Evolutionary conservation across 2,797 vertebrate species (phyloP), one percentile per base, ranked within the genome.

Genomic region (Periparus ater): DNA sequence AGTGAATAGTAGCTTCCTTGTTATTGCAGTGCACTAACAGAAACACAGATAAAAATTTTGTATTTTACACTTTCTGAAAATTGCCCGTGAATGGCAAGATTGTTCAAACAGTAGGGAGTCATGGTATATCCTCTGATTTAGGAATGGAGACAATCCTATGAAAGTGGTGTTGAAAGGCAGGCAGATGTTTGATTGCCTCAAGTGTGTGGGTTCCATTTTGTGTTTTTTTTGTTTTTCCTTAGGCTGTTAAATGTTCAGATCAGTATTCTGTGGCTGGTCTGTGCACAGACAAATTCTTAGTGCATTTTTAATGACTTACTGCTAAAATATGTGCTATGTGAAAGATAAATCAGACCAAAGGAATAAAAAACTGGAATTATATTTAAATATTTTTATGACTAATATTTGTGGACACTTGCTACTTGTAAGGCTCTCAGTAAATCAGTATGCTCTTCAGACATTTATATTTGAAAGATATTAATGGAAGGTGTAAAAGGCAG

Each of bases 1-100:
- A 47, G 38, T 29, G 68, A 74, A 65, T 84, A 86, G 74, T 53
- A 83, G 63, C 93, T 96, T 95, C 94, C 95, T 95, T 96, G 89
- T 92, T 91, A 53, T 27, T 95, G 67, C 57, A 48, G 25, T 68
- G 8, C 25, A 73, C 75, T 45, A 73, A 42, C 55, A 91, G 66
- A 93, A 85, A 72, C 10, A n/a, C 1, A 2, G 66, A 48, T 26
- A 72, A 85, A 81, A 66, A 82, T 36, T 23, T 58, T 60, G 11
- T 84, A 10, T 89, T 89, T 93, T 82, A 65, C 87, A 71, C 17
- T n/a, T 17, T 38, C 51, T 89, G 61, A 71, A 72, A 25, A 2
- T 42, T 65, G 36, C n/a, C 27, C 30, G 88, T 0, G 1, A 83
- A 40, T 16, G 29, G 27, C 1, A 11, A 57, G 34, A 29, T 29